Evolutionary conservation across 2,888 invertebrate species (phyloP), one percentile per base, ranked within the genome.

Genomic region (Stenodema calcarata): DNA sequence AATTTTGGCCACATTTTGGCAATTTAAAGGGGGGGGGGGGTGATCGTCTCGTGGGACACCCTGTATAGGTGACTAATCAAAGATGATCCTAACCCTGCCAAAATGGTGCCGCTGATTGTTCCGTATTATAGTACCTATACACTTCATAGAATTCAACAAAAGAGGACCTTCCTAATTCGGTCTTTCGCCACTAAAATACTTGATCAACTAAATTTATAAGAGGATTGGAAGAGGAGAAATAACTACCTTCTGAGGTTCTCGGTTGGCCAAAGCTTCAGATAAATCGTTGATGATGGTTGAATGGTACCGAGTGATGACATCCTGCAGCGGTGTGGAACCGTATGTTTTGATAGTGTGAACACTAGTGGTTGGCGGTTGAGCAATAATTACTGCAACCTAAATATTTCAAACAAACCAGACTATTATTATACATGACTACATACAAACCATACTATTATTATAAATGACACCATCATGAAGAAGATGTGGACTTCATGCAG

Each of bases 371-470:
- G 82, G 70, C 3, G 82, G 82, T 7, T 82, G 82, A 12, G 82
- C 82, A 0, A 82, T 42, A 42, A 82, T 82, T 35, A 82, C 18
- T 1, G 70, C 82, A 16, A 70, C 70, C 82, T 82, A 70, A 35
- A 70, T 12, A 44, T 2, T 16, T 50, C 4, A 50, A 70, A 27
- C 14, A 70, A 27, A 70, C 12, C n/a, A n/a, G n/a, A 69, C 47
- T 7, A 1, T 3, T 47, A 16, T 7, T 12, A 3, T 16, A n/a
- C 50, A n/a, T n/a, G n/a, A 50, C 1, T 50, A 16, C 16, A 35
- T 7, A 35, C 35, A 35, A 35, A 7, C 7, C 35, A 54, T 23
- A 2, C 9, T 54, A 11, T 16, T 16, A 11, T 18, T 16, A 69
- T 18, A 69, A 9, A 69, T 11, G 11, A 69, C 9, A 11, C 18